Base-by-base conservation (phyloP, 1,140 invertebrate species). In the Drosophila pandora region DNA sequence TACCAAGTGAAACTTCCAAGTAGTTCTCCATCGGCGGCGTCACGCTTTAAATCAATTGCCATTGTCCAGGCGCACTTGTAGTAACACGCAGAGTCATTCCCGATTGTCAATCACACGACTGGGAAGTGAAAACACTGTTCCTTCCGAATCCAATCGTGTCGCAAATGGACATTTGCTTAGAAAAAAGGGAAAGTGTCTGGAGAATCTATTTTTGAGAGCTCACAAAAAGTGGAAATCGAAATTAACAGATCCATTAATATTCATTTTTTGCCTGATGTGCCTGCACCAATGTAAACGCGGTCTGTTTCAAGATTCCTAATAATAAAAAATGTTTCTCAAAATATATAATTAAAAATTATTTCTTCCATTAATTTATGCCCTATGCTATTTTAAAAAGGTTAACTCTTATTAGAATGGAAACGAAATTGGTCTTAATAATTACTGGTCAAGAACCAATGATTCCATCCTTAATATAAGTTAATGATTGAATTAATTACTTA, bases 1-100 rank as follows among this genome's bases (percentile, higher is more conserved):
- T 76, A 56, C 78, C 65, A 73, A 88, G 83, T 88, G 79, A 88
- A 88, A 88, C 71, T 88, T 79, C 43, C 50, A 64, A 76, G 60
- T 55, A 54, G 73, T 71, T 54, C 50, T 52, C 55, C 54, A 49
- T 55, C 52, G 72, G 65, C 49, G 71, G 69, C 82, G 78, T 87
- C 84, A 88, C 84, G 79, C 71, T 64, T 63, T 57, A 74, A 76
- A 79, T 83, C 62, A 87, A 88, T 88, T 79, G 67, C 69, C 43
- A 69, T 49, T 68, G 70, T 54, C 47, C 64, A 76, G 59, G 71
- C 62, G 70, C 58, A 56, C 63, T 67, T 21, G 21, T 28, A 81
- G 68, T 64, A 61, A 63, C 49, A 47, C 41, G 68, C 52, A 54
- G 13, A 75, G 54, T 71, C 82, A 82, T 87, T 76, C 48, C 45